Conservation (phyloP, 2,888 invertebrate genomes). For the Campoletis raptor region DNA sequence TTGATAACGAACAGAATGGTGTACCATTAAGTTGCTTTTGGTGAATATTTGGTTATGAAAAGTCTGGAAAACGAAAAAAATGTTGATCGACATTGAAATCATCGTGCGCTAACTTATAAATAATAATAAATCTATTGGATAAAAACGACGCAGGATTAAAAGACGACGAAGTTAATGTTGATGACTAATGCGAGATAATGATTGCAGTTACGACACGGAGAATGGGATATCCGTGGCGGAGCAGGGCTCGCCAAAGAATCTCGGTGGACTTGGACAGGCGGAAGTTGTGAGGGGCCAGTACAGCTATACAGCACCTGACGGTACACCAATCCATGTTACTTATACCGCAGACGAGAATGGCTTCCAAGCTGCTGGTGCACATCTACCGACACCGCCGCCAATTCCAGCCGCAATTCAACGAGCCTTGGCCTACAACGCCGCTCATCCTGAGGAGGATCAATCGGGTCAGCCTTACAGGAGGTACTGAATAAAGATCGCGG, state of each 20-base stretch:
- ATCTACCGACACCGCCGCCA: constrained; percentile 93
- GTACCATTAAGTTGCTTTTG: too few species aligned
- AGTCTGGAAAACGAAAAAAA: too few species aligned
- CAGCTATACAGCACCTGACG: constrained; percentile 90
- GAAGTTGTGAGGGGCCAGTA: constrained; percentile 87
- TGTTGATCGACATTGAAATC: too few species aligned
- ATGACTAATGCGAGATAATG: constrained; percentile 65
- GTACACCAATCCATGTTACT: constrained; percentile 87
- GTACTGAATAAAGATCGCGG: constrained; percentile 71
- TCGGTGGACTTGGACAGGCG: constrained; percentile 85
- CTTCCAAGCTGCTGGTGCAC: constrained; percentile 90
- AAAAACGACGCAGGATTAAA: background rate
- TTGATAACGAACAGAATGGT: too few species aligned
- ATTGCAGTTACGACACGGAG: constrained; percentile 87
- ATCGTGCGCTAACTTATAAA: too few species aligned
- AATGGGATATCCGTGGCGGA: constrained; percentile 88
- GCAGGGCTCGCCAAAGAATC: constrained; percentile 86
- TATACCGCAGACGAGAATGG: constrained; percentile 91
- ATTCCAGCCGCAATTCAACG: constrained; percentile 91
- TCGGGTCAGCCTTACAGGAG: constrained; percentile 82
- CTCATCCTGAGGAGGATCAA: constrained; percentile 85
- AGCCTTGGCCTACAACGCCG: constrained; percentile 88
- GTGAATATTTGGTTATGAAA: too few species aligned
- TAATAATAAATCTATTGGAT: too few species aligned
- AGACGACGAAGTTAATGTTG: constrained; percentile 22